Evolutionary conservation across 1,140 invertebrate genomes (phyloP).

Genomic region (Cardiocondyla obscurior): DNA sequence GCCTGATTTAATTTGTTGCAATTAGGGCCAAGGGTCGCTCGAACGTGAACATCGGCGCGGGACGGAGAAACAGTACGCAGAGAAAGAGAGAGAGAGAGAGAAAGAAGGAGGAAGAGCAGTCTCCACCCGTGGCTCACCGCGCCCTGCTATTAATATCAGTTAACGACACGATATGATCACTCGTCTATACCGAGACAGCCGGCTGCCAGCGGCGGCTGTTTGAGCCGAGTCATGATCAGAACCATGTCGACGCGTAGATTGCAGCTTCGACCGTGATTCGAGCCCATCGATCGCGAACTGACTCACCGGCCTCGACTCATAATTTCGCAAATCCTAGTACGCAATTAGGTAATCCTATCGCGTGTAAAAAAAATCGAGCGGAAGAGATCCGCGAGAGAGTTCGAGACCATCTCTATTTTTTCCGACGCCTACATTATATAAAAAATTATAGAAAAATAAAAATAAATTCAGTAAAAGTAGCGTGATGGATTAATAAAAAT

Average conservation of each 20-base stretch:
- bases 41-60: not conserved
- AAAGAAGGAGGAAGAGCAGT: slow-evolving; percentile 37
- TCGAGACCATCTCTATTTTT: no score
- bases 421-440: no score
- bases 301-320: slow-evolving; percentile 70
- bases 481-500: not conserved
- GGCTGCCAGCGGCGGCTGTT: slow-evolving; percentile 33
- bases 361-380: no score
- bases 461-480: not conserved
- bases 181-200: slow-evolving; percentile 69
- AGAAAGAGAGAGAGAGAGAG: slow-evolving; percentile 10
- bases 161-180: slow-evolving; percentile 83
- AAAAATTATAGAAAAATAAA: not conserved
- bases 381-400: no score
- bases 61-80: not conserved
- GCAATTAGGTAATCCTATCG: not conserved
- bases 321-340: slow-evolving; percentile 23
- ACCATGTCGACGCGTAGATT: slow-evolving; percentile 38
- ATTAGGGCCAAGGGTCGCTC: slow-evolving; percentile 72
- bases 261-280: slow-evolving; percentile 59
- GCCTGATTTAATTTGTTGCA: slow-evolving; percentile 82
- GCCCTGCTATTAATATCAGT: slow-evolving; percentile 84
- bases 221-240: slow-evolving; percentile 46
- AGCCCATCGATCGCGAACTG: slow-evolving; percentile 76
- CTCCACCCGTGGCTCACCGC: slow-evolving; percentile 71